Evolutionary conservation across 2,113 vertebrate species (phyloP).

Genomic region (Morone saxatilis): DNA sequence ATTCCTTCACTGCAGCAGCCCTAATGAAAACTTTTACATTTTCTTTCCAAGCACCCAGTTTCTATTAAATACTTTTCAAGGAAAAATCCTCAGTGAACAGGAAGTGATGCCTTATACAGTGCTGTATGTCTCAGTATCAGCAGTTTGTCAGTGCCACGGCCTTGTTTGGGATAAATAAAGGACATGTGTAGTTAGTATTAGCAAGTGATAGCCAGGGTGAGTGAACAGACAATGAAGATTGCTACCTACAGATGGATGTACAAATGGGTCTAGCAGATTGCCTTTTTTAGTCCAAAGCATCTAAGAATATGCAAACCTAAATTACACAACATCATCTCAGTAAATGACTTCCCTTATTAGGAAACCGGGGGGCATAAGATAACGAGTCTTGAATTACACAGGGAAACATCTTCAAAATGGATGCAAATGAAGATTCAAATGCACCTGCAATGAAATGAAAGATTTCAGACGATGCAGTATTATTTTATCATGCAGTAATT

Average conservation of each 20-base stretch:
- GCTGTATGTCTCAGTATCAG: background rate
- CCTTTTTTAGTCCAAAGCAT: slow-evolving; percentile 32
- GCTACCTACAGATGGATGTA: slow-evolving; percentile 47
- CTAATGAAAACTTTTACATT: background rate
- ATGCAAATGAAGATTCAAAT: background rate
- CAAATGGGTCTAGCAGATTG: slow-evolving; percentile 56
- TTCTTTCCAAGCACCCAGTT: background rate
- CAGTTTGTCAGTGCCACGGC: background rate
- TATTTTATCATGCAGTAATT: background rate
- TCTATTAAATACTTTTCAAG: background rate
- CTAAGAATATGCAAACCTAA: slow-evolving; percentile 47
- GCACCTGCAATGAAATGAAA: background rate
- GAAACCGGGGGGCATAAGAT: background rate
- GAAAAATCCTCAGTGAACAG: background rate
- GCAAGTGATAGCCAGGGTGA: slow-evolving; percentile 20
- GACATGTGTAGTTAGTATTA: slow-evolving; percentile 29
- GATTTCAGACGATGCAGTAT: background rate
- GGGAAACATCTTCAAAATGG: background rate
- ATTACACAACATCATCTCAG: slow-evolving; percentile 40
- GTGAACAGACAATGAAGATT: slow-evolving; percentile 40
- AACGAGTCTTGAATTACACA: slow-evolving; percentile 21
- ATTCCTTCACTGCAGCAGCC: too few species aligned
- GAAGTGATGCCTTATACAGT: background rate
- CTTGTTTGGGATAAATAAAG: slow-evolving; percentile 13
- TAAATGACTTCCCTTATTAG: slow-evolving; percentile 28